Evolutionary conservation across 2,113 vertebrate species (phyloP), one percentile per base, ranked within the genome.

Genomic region (Pseudorasbora parva): DNA sequence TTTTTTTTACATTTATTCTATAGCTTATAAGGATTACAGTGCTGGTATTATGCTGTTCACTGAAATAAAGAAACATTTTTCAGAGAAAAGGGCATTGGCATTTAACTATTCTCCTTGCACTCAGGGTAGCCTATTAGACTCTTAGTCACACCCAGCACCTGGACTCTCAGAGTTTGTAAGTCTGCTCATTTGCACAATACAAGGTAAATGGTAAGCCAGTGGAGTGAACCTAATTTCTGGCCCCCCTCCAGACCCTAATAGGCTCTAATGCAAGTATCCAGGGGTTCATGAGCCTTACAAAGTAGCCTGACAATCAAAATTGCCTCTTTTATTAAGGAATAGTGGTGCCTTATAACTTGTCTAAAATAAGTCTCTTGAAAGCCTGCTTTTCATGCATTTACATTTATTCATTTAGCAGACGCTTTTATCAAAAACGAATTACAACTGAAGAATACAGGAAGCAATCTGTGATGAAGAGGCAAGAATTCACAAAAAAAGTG

Each of bases 231-330:
- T 86, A 68, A 81, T 87, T 81, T 82, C 60, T 45, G 21, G 33
- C 72, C 64, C 71, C 51, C 82, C 81, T 85, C 77, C 64, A 80
- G 76, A 66, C 80, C 43, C 56, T 85, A 88, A 88, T 88, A 74
- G 87, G 72, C 78, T 81, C 71, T 84, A 89, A 88, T 82, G 80
- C 80, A 76, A 60, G 82, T 54, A 84, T 87, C 84, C 76, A 82
- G 37, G 79, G 82, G 74, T 87, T 85, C 73, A 75, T 69, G 79
- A 81, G 74, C 49, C 82, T 89, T 68, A 78, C 73, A 82, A 87
- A 88, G 85, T 83, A 85, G 80, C 54, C 69, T 80, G 81, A 19
- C 64, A 49, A 69, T 78, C 81, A 81, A 83, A 85, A 83, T 83
- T 33, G 76, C 54, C 72, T 78, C 43, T 49, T 64, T 73, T 6